Evolutionary conservation across 2,113 vertebrate genomes (phyloP), one percentile per base, ranked within the genome.

Genomic region (Aphelocoma coerulescens): DNA sequence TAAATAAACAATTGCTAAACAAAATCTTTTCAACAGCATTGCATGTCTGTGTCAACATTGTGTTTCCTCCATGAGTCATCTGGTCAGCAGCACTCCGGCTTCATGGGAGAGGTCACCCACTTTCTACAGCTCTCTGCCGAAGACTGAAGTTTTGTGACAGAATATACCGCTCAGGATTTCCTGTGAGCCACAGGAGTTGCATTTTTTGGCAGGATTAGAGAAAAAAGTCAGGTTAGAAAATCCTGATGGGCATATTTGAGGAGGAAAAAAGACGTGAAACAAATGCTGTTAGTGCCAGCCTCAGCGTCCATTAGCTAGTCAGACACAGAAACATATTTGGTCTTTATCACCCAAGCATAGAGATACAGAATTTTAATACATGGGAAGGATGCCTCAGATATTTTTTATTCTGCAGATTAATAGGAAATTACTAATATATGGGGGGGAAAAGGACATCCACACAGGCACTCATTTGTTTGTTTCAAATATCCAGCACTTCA

Each of bases 1-100:
- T 91, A 92, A 95, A 95, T 92, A 96, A 96, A 92, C 91, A 91
- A 74, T 90, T 80, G 80, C 85, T 94, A 96, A 91, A 94, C 94
- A 93, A 91, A 94, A 91, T 71, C 80, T 92, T 95, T 95, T 92
- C 88, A 92, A 73, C 73, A 84, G 62, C 91, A 83, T 91, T 81
- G 55, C 78, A 71, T 76, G 81, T 95, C 85, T 94, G 77, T 92
- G 93, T 96, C 93, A 95, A 95, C 76, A 68, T 1, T 85, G 66
- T 71, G 49, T 82, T 95, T 94, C 91, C 87, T 91, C 77, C 1
- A 0, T 23, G 88, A 89, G 68, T 89, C 91, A 88, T 90, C 88
- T 88, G 96, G 85, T 84, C 96, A 97, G 90, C 87, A 93, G 86
- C 78, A 46, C 72, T 86, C 63, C 74, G 59, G 79, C 75, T 67